phyloP scores from a whole-genome alignment of 1,140 invertebrate genomes.

The Apis cerana region DNA sequence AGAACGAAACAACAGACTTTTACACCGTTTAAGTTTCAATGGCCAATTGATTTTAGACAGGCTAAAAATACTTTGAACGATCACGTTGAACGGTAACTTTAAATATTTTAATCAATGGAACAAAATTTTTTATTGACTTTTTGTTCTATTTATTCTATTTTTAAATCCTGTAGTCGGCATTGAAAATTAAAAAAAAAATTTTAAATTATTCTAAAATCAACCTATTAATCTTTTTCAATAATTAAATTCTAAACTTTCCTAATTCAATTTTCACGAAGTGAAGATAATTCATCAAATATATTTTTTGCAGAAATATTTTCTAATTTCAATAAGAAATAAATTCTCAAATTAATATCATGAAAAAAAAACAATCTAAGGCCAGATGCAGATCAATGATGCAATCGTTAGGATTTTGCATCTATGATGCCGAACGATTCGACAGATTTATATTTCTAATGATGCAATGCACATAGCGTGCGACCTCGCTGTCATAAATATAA shows the following conservation, averaged over 20 bases:
- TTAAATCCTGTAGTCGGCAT: not conserved
- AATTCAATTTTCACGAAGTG: not conserved
- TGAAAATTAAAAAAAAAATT: not conserved
- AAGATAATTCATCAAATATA: too few species aligned
- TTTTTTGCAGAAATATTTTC: too few species aligned
- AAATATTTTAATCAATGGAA: not conserved
- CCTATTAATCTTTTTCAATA: not conserved
- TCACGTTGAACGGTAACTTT: not conserved
- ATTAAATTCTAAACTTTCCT: too few species aligned
- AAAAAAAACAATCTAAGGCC: too few species aligned
- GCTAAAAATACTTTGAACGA: not conserved
- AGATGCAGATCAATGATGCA: too few species aligned
- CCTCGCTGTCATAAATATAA: too few species aligned
- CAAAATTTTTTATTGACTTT: not conserved
- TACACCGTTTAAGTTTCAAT: not conserved
- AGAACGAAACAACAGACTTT: not conserved
- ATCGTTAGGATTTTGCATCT: too few species aligned
- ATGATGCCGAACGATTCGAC: too few species aligned
- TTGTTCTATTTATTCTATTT: not conserved
- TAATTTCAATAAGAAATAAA: too few species aligned
- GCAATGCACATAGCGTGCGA: too few species aligned
- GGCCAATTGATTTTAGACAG: not conserved
- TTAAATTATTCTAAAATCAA: not conserved
- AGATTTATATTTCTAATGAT: too few species aligned
- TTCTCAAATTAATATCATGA: too few species aligned